A percentile compares a stretch with the other conserved stretches of the same genome.
Conservation (phyloP, 2,888 invertebrate genomes). For the Plemyria rubiginata region DNA sequence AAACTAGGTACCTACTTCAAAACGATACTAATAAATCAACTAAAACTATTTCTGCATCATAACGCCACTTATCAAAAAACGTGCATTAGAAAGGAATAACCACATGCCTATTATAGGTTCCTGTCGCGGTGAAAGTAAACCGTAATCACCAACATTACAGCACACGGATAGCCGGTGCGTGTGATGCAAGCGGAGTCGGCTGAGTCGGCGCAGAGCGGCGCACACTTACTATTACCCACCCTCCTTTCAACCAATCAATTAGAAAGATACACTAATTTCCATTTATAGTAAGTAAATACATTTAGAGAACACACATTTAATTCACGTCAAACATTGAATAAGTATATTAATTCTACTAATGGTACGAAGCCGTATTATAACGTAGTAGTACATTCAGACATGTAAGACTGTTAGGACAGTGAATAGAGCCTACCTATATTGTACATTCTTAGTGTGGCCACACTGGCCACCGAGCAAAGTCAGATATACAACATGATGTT, state of each 20-base stretch:
- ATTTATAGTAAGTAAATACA: slow-evolving; percentile 30
- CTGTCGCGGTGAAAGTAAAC: slow-evolving; percentile 65
- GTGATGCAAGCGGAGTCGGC: slow-evolving; percentile 23
- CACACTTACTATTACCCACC: slow-evolving; percentile 21
- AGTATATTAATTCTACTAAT: slow-evolving; percentile 42
- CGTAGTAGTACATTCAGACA: slow-evolving; percentile 39
- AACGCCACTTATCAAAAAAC: slow-evolving; percentile 74
- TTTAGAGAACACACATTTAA: slow-evolving; percentile 36
- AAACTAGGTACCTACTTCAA: slow-evolving; percentile 70
- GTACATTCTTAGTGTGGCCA: slow-evolving; percentile 42
- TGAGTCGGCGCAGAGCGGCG: slow-evolving; percentile 27
- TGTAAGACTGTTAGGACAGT: slow-evolving; percentile 42
- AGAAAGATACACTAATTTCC: slow-evolving; percentile 31
- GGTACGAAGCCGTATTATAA: slow-evolving; percentile 41
- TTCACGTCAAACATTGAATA: slow-evolving; percentile 43
- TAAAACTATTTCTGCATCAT: slow-evolving; percentile 81
- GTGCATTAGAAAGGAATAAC: slow-evolving; percentile 77
- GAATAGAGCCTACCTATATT: slow-evolving; percentile 45
- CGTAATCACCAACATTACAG: not conserved
- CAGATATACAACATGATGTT: slow-evolving; percentile 36
- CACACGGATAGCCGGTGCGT: slow-evolving; percentile 20
- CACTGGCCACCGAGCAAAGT: slow-evolving; percentile 35
- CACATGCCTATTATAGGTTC: slow-evolving; percentile 71
- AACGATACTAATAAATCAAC: slow-evolving; percentile 80
- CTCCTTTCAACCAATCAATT: slow-evolving; percentile 24